Evolutionary conservation across 2,797 vertebrate genomes (phyloP).

Genomic region (Falco biarmicus): DNA sequence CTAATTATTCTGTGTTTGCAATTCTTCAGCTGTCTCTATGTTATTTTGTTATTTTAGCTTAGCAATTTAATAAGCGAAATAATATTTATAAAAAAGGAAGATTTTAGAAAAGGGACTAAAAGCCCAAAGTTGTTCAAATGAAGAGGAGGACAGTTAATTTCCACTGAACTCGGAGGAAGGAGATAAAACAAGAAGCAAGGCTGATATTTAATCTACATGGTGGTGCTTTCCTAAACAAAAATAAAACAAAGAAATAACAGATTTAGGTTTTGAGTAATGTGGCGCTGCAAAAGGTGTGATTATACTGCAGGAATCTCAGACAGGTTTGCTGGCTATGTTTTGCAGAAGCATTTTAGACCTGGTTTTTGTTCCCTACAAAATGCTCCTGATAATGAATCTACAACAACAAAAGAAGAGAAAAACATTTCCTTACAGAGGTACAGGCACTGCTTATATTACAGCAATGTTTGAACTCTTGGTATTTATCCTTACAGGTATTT

Average conservation of each 20-base stretch:
- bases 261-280: not conserved
- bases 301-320: not conserved
- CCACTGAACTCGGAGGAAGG: not conserved
- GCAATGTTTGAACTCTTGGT: not conserved
- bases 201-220: not conserved
- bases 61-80: conserved; percentile 25
- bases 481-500: not conserved
- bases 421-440: not conserved
- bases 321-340: not conserved
- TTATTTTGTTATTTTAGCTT: conserved; percentile 12
- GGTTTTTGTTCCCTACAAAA: not conserved
- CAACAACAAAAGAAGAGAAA: not conserved
- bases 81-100: not conserved
- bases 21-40: conserved; percentile 29
- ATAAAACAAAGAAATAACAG: not conserved
- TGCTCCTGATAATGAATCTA: not conserved
- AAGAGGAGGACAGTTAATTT: not conserved
- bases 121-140: not conserved
- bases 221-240: not conserved
- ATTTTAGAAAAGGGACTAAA: not conserved
- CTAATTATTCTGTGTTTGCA: conserved; percentile 64
- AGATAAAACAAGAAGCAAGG: conserved; percentile 6
- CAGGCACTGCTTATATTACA: not conserved
- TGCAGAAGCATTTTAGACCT: not conserved
- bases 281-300: not conserved